Evolutionary conservation across 2,888 invertebrate species (phyloP).

Genomic region (Cephus runcator): DNA sequence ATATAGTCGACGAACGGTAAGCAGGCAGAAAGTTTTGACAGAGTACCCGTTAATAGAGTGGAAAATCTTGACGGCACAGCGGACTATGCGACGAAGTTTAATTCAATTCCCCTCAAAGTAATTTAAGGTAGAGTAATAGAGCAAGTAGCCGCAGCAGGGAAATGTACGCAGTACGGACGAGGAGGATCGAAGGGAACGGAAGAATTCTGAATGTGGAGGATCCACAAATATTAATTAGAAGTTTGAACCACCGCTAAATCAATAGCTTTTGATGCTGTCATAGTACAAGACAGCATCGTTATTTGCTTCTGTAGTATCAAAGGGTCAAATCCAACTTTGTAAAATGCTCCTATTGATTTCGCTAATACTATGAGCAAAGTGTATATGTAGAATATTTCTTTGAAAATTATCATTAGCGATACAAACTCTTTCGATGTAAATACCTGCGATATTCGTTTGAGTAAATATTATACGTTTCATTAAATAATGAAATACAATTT

Average conservation of each 20-base stretch:
- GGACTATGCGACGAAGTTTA: conserved; percentile 26
- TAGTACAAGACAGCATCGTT: neutral
- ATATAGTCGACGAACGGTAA: neutral
- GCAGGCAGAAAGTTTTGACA: conserved; percentile 2
- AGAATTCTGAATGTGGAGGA: neutral
- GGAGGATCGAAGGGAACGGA: neutral
- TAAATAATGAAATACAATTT: too few species aligned
- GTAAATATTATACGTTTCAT: too few species aligned
- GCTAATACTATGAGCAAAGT: neutral
- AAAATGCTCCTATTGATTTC: neutral
- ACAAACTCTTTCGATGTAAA: too few species aligned
- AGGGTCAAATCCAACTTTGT: neutral
- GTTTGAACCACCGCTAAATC: neutral
- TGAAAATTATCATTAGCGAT: too few species aligned
- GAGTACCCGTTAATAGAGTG: conserved; percentile 24
- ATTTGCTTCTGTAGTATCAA: neutral
- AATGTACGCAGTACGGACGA: neutral
- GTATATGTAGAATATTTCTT: too few species aligned
- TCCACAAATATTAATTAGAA: neutral
- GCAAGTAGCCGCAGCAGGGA: neutral
- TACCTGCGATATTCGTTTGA: too few species aligned
- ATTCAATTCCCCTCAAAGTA: conserved; percentile 28
- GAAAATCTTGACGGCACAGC: conserved; percentile 31
- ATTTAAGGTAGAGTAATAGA: conserved; percentile 7
- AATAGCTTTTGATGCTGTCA: neutral